These are phyloP conservation scores for Pygocentrus nattereri DNA, from an alignment of 2,797 vertebrate genomes.

Conservation along the genomic window DNA sequence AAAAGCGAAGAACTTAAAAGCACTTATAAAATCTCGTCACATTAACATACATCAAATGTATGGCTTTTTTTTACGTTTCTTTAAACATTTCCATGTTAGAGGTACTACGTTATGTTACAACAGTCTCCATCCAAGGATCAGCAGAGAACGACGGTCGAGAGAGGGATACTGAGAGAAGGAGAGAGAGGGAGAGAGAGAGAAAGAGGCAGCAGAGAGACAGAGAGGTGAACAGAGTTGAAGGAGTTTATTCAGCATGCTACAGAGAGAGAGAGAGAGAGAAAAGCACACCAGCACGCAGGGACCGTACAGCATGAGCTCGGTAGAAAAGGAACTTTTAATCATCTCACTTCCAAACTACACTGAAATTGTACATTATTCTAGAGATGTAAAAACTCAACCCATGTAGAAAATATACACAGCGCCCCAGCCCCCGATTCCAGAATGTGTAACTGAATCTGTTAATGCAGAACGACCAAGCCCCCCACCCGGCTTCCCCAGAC, in stretches of 20 bases:
- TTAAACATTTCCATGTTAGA: no score
- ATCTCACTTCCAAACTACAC: slow-evolving; percentile 89
- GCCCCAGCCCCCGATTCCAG: slow-evolving; percentile 50
- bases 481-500: neutral
- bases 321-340: slow-evolving; percentile 97
- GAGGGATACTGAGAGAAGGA: neutral
- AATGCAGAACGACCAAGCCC: neutral
- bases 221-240: slow-evolving; percentile 89
- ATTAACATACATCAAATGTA: no score
- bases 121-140: neutral
- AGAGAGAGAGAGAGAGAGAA: slow-evolving; percentile 81
- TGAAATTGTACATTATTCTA: slow-evolving; percentile 88
- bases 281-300: slow-evolving; percentile 81
- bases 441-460: neutral
- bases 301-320: slow-evolving; percentile 86
- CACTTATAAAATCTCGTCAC: no score
- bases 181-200: slow-evolving; percentile 42
- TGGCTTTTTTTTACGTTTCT: no score
- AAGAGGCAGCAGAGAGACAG: slow-evolving; percentile 38
- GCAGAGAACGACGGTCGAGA: no score
- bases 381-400: slow-evolving; percentile 91
- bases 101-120: no score
- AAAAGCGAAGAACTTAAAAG: no score
- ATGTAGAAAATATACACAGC: slow-evolving; percentile 92
- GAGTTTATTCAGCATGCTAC: slow-evolving; percentile 98